Base-by-base conservation (phyloP, 2,888 invertebrate species). In the Mythimna albipuncta region DNA sequence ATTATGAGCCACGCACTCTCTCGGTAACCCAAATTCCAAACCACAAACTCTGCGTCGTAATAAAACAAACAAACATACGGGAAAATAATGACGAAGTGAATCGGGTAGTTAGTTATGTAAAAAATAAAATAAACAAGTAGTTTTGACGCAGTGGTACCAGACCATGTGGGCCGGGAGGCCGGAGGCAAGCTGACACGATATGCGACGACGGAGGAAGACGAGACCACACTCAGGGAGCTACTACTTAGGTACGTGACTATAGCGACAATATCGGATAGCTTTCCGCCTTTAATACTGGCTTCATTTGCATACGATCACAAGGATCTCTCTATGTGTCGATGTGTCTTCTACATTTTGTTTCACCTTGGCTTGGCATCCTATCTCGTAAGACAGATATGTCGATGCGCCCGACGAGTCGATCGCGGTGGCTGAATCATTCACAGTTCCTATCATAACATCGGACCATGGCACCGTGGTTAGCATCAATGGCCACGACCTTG, bases 211-310 rank as follows among this genome's bases (percentile, higher is more conserved):
- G 97, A 98, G 97, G 98, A 98, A 97, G 98, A 98, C 97, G 98
- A 98, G 97, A 98, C 98, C 96, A 98, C 98, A 97, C 98, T 98
- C 97, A 98, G 98, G 97, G 98, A 98, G 98, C 97, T 98, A 97
- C 98, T 98, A 97, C 98, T 98, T 98, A 98, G 98, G 98, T 98
- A 98, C 96, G 96, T 90, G 90, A 88, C 88, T 91, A 91, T 94
- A 93, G 93, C 89, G 91, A 91, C 89, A 89, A 78, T 84, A 84
- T 85, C 88, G 87, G 89, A 89, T 92, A 93, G 94, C 95, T 95
- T 95, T 90, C 88, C 89, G 94, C 94, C 94, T 94, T 92, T 91
- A 88, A 89, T 91, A 93, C 89, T 93, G 94, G 93, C 95, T 95
- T 95, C 89, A 92, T 92, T 90, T 91, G 91, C 91, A 91, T 91